Percentiles rank a stretch among this genome's conserved stretches.
These are phyloP conservation scores for Cephus nigrinus DNA, from an alignment of 2,888 invertebrate genomes.

Conservation along the genomic window DNA sequence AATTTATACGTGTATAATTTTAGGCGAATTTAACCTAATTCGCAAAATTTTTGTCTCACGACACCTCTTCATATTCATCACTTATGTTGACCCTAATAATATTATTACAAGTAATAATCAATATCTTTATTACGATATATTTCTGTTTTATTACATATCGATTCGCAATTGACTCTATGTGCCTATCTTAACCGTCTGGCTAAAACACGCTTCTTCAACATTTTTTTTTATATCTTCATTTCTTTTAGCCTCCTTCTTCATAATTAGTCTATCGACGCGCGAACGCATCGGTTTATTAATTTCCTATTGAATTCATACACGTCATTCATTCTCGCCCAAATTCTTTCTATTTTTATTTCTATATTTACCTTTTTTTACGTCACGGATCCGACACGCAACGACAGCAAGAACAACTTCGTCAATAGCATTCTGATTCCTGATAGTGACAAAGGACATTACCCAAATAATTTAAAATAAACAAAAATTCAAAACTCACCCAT, in stretches of 20 bases:
- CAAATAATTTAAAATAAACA: not conserved
- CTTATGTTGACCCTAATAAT: constrained; percentile 15
- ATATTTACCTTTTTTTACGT: not conserved
- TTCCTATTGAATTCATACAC: not conserved
- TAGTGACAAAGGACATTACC: not conserved
- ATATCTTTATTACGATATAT: constrained; percentile 32
- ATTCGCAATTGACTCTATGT: constrained; percentile 55
- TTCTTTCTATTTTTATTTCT: not conserved
- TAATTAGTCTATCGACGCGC: not conserved
- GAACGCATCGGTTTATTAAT: not conserved
- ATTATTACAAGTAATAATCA: constrained; percentile 28
- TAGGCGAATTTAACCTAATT: not conserved
- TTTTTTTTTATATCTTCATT: not conserved
- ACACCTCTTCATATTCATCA: not conserved
- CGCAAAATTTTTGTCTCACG: not conserved
- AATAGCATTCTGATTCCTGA: not conserved
- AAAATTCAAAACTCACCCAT: too few species aligned
- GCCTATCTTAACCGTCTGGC: not conserved
- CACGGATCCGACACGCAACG: not conserved
- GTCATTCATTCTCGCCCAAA: not conserved
- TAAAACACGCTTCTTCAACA: not conserved
- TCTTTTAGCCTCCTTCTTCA: not conserved
- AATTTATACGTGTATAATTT: not conserved
- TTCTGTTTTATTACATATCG: constrained; percentile 46
- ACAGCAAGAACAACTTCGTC: not conserved